These are phyloP conservation scores for Fragum fragum DNA, from an alignment of 2,888 invertebrate genomes.

Conservation along the genomic window DNA sequence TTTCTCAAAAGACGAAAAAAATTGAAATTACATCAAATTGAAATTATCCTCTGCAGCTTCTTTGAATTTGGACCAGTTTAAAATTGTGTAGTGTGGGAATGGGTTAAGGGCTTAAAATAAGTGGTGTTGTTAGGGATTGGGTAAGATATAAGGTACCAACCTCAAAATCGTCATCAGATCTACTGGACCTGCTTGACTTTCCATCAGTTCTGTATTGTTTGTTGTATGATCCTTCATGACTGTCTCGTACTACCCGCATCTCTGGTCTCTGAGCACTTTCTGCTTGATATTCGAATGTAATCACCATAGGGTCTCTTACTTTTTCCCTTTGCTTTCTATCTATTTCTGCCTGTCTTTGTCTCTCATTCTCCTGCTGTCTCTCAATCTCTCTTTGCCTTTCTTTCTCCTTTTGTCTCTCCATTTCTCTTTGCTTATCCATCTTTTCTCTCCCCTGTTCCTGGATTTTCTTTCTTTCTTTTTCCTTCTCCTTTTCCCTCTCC, in stretches of 20 bases:
- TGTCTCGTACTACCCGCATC: slow-evolving; percentile 5
- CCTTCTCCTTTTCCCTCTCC: slow-evolving; percentile 26
- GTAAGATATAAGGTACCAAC: too few relatives aligned
- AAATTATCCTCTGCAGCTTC: too few relatives aligned
- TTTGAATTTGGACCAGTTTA: too few relatives aligned
- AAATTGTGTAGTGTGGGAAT: too few relatives aligned
- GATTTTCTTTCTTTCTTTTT: slow-evolving; percentile 17
- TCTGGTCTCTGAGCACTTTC: not conserved
- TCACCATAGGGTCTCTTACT: slow-evolving; percentile 23
- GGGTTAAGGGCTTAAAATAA: too few relatives aligned
- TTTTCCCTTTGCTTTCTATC: slow-evolving; percentile 15
- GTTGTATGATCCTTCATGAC: slow-evolving; percentile 13
- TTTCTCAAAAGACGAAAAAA: too few relatives aligned
- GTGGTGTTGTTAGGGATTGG: too few relatives aligned
- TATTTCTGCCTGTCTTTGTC: slow-evolving; percentile 12
- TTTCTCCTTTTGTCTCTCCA: slow-evolving; percentile 41
- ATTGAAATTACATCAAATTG: too few relatives aligned
- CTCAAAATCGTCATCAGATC: slow-evolving; percentile 64
- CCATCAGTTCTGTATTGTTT: not conserved
- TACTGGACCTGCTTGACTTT: slow-evolving; percentile 43
- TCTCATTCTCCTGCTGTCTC: slow-evolving; percentile 1
- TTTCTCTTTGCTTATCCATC: slow-evolving; percentile 36
- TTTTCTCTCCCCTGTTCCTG: slow-evolving; percentile 20
- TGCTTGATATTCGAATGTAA: not conserved
- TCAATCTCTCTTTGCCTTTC: slow-evolving; percentile 13